phyloP scores from a whole-genome alignment of 2,888 invertebrate genomes.

The Aplocera efformata region DNA sequence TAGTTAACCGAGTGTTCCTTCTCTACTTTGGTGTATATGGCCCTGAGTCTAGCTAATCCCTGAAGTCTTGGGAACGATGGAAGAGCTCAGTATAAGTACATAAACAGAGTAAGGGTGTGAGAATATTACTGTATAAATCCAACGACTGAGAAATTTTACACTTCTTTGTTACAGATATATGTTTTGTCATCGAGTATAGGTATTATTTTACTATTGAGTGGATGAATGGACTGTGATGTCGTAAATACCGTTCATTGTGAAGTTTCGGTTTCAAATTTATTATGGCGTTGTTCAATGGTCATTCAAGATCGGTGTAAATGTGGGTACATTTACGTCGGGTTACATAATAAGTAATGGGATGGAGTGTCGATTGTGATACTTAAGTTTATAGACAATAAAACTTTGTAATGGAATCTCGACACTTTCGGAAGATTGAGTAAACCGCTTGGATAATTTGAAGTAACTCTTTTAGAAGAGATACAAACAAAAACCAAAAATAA shows the following conservation, averaged over 20 bases:
- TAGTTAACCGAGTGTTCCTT: no score
- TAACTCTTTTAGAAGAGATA: no score
- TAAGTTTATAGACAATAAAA: slow-evolving; percentile 73
- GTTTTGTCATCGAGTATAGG: slow-evolving; percentile 50
- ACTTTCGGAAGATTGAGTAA: slow-evolving; percentile 40
- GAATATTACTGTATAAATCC: slow-evolving; percentile 64
- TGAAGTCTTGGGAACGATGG: no score
- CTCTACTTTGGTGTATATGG: no score
- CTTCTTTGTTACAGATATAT: slow-evolving; percentile 68
- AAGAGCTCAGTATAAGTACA: no score
- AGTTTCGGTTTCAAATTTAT: slow-evolving; percentile 58
- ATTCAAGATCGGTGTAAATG: slow-evolving; percentile 42
- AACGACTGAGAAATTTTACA: slow-evolving; percentile 74
- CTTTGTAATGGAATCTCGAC: slow-evolving; percentile 63
- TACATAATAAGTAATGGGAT: slow-evolving; percentile 41
- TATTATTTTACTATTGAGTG: slow-evolving; percentile 63
- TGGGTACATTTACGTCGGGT: slow-evolving; percentile 39
- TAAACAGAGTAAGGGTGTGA: slow-evolving; percentile 21
- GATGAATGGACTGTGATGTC: slow-evolving; percentile 58
- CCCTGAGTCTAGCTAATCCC: no score
- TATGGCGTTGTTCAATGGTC: slow-evolving; percentile 44
- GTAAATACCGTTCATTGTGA: slow-evolving; percentile 61
- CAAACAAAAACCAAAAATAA: no score
- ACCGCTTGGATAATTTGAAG: not conserved
- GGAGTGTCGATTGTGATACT: slow-evolving; percentile 50